A percentile compares a stretch with the other conserved stretches of the same genome.
phyloP scores from a whole-genome alignment of 2,113 vertebrate genomes.

The Python bivittatus region DNA sequence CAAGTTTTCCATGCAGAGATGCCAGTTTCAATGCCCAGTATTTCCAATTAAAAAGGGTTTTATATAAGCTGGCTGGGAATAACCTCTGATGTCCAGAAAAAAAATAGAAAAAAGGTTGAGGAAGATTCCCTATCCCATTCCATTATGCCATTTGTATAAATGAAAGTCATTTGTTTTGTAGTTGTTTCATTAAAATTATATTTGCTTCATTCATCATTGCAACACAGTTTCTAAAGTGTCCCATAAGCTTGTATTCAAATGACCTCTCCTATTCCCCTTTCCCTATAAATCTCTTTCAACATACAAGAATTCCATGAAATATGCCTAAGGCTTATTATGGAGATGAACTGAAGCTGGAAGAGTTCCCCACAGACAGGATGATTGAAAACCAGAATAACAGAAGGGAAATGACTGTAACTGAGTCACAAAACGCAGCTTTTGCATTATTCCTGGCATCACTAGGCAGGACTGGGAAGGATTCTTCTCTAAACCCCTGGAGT shows the following conservation, averaged over 20 bases:
- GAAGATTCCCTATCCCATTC: neutral
- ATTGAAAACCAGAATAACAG: neutral
- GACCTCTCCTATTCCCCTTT: neutral
- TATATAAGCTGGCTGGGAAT: neutral
- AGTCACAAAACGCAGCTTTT: neutral
- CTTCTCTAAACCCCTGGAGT: neutral
- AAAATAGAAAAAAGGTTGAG: neutral
- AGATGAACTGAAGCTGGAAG: neutral
- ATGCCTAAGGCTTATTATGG: neutral
- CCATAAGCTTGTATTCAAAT: neutral
- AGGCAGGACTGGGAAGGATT: neutral
- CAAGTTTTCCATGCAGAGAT: neutral
- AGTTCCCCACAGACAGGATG: neutral
- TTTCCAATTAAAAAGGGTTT: neutral
- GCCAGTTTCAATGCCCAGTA: neutral
- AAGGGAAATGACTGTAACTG: neutral
- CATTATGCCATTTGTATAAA: neutral
- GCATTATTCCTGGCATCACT: neutral
- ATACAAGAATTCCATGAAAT: neutral
- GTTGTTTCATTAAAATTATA: neutral
- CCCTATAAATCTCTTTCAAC: neutral
- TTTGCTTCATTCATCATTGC: neutral
- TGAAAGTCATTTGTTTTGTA: neutral
- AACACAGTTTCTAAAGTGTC: neutral
- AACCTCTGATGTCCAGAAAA: neutral